Base-by-base conservation (phyloP, 2,888 invertebrate genomes). In the Arctia plantaginis region DNA sequence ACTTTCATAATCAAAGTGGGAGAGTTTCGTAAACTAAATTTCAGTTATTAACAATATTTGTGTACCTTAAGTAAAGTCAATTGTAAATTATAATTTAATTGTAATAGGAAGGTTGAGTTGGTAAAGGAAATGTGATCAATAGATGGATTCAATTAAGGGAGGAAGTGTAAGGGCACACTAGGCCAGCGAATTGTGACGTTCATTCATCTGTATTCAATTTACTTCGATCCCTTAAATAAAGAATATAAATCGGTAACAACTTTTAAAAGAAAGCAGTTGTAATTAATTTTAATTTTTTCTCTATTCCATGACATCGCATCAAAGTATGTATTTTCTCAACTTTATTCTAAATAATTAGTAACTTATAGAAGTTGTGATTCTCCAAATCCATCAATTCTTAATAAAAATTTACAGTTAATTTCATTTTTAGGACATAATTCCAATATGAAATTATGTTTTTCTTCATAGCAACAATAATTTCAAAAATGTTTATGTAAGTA, bases 1-100 rank as follows among this genome's bases (percentile, higher is more conserved):
- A 83, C 76, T 82, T 82, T 81, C 72, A 74, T 83, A 75, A 83
- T 78, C 76, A 77, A 82, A 85, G 67, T 76, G 59, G 18, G 47
- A 68, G 75, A 84, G 77, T 78, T 84, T 82, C 74, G 77, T 73
- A 66, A 79, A 76, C 75, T 78, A 66, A 74, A 74, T 74, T 74
- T 74, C 47, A 69, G 67, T 71, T 47, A 72, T 73, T 74, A 81
- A 80, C 75, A 74, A 70, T 77, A 64, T 73, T 72, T 77, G 72
- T 69, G 51, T 77, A 77, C 70, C 71, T 69, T 74, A 73, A 67
- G 74, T 77, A 74, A 75, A 72, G 75, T 78, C 62, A 41, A 79
- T 74, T 70, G 65, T 82, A 65, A 76, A 77, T 71, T 74, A 47
- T 82, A 55, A 76, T 84, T 75, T 75, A 67, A 71, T 67, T 59